A percentile compares a stretch with the other conserved stretches of the same genome.
Evolutionary conservation across 2,888 invertebrate species (phyloP).

Genomic region (Brachynemurus nebulosus): DNA sequence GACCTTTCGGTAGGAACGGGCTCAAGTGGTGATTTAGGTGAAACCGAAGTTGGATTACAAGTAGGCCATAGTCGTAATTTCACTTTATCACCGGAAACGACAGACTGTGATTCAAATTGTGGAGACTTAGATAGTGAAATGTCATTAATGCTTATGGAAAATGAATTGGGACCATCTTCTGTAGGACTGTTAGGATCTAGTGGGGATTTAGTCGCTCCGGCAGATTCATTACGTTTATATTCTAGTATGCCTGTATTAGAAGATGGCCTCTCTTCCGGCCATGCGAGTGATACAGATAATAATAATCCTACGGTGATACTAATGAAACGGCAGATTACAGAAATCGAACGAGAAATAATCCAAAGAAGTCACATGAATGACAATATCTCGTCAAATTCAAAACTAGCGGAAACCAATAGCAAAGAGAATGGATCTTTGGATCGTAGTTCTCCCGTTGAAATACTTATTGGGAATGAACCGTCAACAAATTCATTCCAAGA

Average conservation of each 20-base stretch:
- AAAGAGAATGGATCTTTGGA: slow-evolving; percentile 4
- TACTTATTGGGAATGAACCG: slow-evolving; percentile 1
- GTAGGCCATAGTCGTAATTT: slow-evolving; percentile 68
- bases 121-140: slow-evolving; percentile 78
- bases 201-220: slow-evolving; percentile 44
- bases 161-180: slow-evolving; percentile 36
- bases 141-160: slow-evolving; percentile 60
- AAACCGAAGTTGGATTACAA: slow-evolving; percentile 45
- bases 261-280: slow-evolving; percentile 87
- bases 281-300: slow-evolving; percentile 84
- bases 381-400: slow-evolving; percentile 8
- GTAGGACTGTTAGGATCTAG: slow-evolving; percentile 30
- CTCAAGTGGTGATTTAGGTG: slow-evolving; percentile 49
- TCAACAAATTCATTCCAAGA: slow-evolving; percentile 7
- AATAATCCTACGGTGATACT: slow-evolving; percentile 61
- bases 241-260: slow-evolving; percentile 83
- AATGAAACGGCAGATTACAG: slow-evolving; percentile 54
- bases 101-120: slow-evolving; percentile 80
- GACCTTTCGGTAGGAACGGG: slow-evolving; percentile 46
- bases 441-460: slow-evolving; percentile 4
- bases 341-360: slow-evolving; percentile 56
- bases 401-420: neutral
- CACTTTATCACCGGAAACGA: slow-evolving; percentile 82
- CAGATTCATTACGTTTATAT: slow-evolving; percentile 50
- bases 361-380: slow-evolving; percentile 39